These are phyloP conservation scores for Philonicus albiceps DNA, from an alignment of 2,888 invertebrate species.

Conservation along the genomic window DNA sequence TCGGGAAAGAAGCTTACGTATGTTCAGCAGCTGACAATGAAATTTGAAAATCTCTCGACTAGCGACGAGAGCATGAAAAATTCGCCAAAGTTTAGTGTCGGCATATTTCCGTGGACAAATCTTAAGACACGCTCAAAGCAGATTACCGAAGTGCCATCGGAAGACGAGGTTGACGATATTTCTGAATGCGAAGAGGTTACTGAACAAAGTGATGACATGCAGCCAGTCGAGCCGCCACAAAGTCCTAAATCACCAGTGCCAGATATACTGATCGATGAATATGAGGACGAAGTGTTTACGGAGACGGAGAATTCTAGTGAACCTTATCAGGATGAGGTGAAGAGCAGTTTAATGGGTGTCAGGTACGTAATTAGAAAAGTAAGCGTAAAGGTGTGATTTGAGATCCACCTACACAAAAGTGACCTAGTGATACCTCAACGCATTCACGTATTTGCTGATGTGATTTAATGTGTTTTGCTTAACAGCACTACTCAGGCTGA, in stretches of 20 bases:
- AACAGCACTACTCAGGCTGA: background rate
- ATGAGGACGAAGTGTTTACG: background rate
- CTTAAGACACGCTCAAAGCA: constrained; percentile 48
- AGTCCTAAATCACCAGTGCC: background rate
- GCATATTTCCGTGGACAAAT: constrained; percentile 15
- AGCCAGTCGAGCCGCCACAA: background rate
- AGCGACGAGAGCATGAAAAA: constrained; percentile 31
- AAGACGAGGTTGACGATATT: constrained; percentile 60
- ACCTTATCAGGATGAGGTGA: background rate
- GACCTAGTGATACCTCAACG: background rate
- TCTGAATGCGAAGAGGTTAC: constrained; percentile 45
- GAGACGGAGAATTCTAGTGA: background rate
- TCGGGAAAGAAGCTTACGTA: constrained; percentile 37
- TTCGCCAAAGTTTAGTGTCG: constrained; percentile 40
- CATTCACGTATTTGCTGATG: background rate
- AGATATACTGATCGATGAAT: background rate
- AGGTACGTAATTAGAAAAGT: constrained; percentile 9
- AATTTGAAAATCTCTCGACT: constrained; percentile 44
- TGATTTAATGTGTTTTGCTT: constrained; percentile 2
- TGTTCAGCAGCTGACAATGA: constrained; percentile 42
- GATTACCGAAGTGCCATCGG: constrained; percentile 59
- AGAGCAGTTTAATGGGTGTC: constrained; percentile 2
- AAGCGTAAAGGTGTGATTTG: background rate
- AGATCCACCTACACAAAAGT: background rate
- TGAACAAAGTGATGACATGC: constrained; percentile 15